A percentile compares a stretch with the other conserved stretches of the same genome.
These are phyloP conservation scores for Caenorhabditis parvicauda DNA, from an alignment of 2,888 invertebrate species.

Conservation along the genomic window DNA sequence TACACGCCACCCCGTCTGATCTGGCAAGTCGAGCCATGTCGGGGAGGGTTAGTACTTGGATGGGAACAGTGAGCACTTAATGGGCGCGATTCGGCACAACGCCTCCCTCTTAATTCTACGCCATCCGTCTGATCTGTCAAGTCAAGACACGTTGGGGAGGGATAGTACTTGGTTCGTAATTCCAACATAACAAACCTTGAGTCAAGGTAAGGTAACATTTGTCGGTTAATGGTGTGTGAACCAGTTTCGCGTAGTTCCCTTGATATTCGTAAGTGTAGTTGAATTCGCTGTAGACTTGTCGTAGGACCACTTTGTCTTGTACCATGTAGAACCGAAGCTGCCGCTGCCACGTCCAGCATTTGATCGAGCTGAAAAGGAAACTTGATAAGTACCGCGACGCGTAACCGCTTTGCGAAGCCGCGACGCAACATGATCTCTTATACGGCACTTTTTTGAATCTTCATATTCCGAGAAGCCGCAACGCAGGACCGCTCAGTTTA, in stretches of 20 bases:
- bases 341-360: constrained; percentile 89
- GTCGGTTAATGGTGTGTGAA: constrained; percentile 91
- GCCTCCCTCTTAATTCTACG: too few species aligned
- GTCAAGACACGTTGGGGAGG: not conserved
- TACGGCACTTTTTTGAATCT: too few species aligned
- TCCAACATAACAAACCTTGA: constrained; percentile 68
- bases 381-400: not conserved
- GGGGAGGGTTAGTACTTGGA: not conserved
- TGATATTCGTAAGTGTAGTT: constrained; percentile 96
- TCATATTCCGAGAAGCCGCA: not conserved
- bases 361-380: constrained; percentile 11
- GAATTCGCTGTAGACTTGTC: constrained; percentile 91
- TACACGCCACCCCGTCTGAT: too few species aligned
- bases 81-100: too few species aligned
- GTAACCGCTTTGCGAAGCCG: not conserved
- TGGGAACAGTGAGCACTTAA: too few species aligned
- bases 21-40: too few species aligned
- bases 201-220: constrained; percentile 95
- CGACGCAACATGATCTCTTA: not conserved
- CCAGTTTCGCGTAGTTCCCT: constrained; percentile 90
- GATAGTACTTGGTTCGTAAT: not conserved
- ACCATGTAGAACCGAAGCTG: constrained; percentile 73
- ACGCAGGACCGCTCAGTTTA: not conserved
- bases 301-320: constrained; percentile 70
- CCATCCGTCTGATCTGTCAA: too few species aligned